phyloP scores from a whole-genome alignment of 92 coral and sea anemone genomes.

The Phymanthus crucifer region DNA sequence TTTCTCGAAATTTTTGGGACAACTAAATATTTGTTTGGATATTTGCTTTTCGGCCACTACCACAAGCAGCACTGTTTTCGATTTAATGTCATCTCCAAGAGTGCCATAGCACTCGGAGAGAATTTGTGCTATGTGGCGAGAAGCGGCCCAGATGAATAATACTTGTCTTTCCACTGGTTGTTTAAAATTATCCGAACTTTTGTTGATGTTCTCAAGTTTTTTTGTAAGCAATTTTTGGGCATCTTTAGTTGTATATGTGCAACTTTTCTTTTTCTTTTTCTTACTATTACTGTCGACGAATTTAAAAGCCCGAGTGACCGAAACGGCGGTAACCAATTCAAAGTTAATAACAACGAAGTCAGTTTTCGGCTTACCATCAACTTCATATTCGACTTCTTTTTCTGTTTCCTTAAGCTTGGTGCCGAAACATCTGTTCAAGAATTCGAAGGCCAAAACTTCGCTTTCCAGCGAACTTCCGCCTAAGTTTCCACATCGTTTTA shows the following conservation, averaged over 20 bases:
- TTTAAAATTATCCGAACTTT: constrained; percentile 54
- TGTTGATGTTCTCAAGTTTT: constrained; percentile 53
- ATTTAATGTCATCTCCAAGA: constrained; percentile 40
- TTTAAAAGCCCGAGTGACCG: constrained; percentile 75
- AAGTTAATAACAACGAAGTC: constrained; percentile 64
- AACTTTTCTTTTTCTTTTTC: neutral
- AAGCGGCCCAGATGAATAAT: constrained; percentile 66
- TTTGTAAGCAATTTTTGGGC: constrained; percentile 51
- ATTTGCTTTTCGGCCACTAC: constrained; percentile 47
- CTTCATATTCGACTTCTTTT: constrained; percentile 54
- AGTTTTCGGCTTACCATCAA: constrained; percentile 59
- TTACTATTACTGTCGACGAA: constrained; percentile 8
- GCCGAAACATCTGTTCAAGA: constrained; percentile 61
- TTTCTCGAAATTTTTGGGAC: neutral
- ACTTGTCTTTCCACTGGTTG: constrained; percentile 67
- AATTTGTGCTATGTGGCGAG: constrained; percentile 37
- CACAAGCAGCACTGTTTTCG: constrained; percentile 64
- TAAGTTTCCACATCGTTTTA: neutral
- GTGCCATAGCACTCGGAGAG: constrained; percentile 40
- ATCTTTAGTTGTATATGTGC: constrained; percentile 46
- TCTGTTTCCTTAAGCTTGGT: constrained; percentile 66
- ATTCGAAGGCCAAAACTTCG: constrained; percentile 41
- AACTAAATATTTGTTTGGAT: neutral
- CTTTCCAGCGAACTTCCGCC: neutral
- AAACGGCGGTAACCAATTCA: constrained; percentile 54